Evolutionary conservation across 2,888 invertebrate genomes (phyloP), one percentile per base, ranked within the genome.

Genomic region (Asteroscopus sphinx): DNA sequence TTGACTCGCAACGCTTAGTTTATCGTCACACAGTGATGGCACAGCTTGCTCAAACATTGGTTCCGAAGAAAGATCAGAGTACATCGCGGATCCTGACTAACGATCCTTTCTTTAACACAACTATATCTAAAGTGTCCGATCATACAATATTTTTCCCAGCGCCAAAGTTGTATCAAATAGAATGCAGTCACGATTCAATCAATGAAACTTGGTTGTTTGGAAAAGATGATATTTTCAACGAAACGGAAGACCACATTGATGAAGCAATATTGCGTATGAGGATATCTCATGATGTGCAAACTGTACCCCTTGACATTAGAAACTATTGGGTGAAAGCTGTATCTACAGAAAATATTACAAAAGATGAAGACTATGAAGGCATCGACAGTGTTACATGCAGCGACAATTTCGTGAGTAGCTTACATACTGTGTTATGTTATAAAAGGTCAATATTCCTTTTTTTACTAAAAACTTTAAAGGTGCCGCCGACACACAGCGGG

Each of bases 81-180:
- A 95, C 95, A 32, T 90, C 95, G 12, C 89, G 95, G 52, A 91
- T 93, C 39, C 79, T 96, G 71, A 92, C 84, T 28, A 96, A 96
- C 74, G 94, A 96, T 67, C 95, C 95, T 11, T 92, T 90, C 57
- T 96, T 95, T 72, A 93, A 94, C 55, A 95, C 94, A 0, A 94
- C 95, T 0, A 90, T 96, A 36, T 91, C 96, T 11, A 95, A 92
- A 80, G 78, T 96, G 5, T 95, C 95, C 0, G 91, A 92, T 28
- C 88, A 86, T 33, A 84, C 90, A 52, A 90, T 95, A 62, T 96
- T 95, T 84, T 96, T 96, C 76, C 96, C 96, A 1, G 93, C 96
- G 0, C 92, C 94, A 5, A 91, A 92, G 17, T 80, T 96, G 12
- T 96, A 93, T 83, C 68, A 90, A 79, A 75, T 92, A 71, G 80